phyloP scores from a whole-genome alignment of 1,140 invertebrate species.

The Chrysopa pallens region DNA sequence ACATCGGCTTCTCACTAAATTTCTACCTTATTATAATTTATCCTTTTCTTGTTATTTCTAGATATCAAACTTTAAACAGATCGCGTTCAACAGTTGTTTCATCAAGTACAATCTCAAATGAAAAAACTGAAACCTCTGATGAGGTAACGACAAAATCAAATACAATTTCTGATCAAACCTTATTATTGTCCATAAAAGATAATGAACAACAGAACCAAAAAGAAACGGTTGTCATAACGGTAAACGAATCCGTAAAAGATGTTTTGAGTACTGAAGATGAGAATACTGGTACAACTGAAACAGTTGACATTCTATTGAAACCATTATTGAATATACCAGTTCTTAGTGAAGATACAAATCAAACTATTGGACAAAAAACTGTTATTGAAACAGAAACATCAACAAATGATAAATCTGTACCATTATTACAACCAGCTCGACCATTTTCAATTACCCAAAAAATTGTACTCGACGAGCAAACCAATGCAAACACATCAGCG shows the following conservation, averaged over 20 bases:
- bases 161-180: conserved; percentile 14
- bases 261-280: too few relatives aligned
- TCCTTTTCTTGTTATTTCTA: too few relatives aligned
- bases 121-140: conserved; percentile 7
- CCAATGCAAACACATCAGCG: conserved; percentile 22
- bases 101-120: conserved; percentile 22
- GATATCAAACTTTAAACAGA: too few relatives aligned
- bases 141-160: conserved; percentile 9
- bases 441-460: neutral
- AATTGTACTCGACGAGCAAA: conserved; percentile 13
- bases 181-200: conserved; percentile 25
- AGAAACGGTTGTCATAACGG: neutral
- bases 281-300: too few relatives aligned
- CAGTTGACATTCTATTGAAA: neutral
- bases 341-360: neutral
- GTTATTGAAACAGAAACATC: conserved; percentile 5
- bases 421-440: neutral
- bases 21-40: too few relatives aligned
- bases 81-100: conserved; percentile 6
- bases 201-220: conserved; percentile 18
- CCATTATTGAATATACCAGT: neutral
- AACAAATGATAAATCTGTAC: conserved; percentile 1
- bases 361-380: neutral
- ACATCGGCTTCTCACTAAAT: too few relatives aligned
- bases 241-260: neutral